Percentiles rank a stretch among this genome's conserved stretches.
Conservation (phyloP, 2,888 invertebrate species). For the Alviniconcha strummeri region DNA sequence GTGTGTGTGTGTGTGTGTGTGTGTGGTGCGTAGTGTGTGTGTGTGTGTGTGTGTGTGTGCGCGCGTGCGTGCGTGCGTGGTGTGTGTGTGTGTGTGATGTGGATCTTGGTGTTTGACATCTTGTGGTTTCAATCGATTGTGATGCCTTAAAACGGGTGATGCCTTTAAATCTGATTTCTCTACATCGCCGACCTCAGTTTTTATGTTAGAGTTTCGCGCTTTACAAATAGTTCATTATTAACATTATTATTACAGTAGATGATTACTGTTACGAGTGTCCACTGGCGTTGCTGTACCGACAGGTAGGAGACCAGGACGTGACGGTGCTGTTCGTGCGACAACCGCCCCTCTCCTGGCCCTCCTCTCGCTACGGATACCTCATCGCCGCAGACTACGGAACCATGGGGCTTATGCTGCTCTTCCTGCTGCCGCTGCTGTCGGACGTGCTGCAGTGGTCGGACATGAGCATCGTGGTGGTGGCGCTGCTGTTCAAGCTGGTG, state of each 20-base stretch:
- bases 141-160: too few relatives aligned
- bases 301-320: slow-evolving; percentile 71
- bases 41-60: neutral
- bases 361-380: slow-evolving; percentile 70
- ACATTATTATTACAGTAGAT: too few relatives aligned
- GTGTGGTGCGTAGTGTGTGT: neutral
- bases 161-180: too few relatives aligned
- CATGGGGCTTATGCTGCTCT: slow-evolving; percentile 67
- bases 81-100: neutral
- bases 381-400: slow-evolving; percentile 70
- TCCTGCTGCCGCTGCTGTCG: slow-evolving; percentile 68
- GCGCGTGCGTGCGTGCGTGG: neutral
- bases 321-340: slow-evolving; percentile 68
- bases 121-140: too few relatives aligned
- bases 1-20: neutral
- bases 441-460: slow-evolving; percentile 60
- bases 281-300: slow-evolving; percentile 30
- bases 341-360: slow-evolving; percentile 67
- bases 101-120: too few relatives aligned
- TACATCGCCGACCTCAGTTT: too few relatives aligned
- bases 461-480: slow-evolving; percentile 64
- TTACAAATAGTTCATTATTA: too few relatives aligned
- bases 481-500: slow-evolving; percentile 65
- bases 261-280: too few relatives aligned
- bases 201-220: too few relatives aligned